Percentiles rank a stretch among this genome's conserved stretches.
Evolutionary conservation across 2,113 vertebrate genomes (phyloP).

Genomic region (Malurus melanocephalus): DNA sequence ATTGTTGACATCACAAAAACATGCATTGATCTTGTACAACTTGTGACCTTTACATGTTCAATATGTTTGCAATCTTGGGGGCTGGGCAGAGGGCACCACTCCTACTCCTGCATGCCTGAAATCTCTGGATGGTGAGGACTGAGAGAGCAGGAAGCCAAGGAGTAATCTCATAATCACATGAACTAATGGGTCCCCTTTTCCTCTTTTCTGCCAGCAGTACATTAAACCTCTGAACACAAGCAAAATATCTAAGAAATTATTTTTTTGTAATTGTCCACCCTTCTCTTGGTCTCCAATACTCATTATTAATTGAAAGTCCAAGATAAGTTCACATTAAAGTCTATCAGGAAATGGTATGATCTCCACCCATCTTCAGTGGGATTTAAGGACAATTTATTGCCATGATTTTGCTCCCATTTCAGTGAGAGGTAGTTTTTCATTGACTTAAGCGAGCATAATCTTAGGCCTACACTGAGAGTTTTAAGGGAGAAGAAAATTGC

Average conservation of each 20-base stretch:
- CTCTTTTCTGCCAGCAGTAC: not conserved
- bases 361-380: slow-evolving; percentile 29
- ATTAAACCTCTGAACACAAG: not conserved
- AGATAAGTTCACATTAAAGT: slow-evolving; percentile 19
- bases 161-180: not conserved
- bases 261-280: not conserved
- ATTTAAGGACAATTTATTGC: not conserved
- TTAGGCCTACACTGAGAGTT: not conserved
- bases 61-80: not conserved
- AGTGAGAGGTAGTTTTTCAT: slow-evolving; percentile 18
- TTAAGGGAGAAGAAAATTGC: not conserved
- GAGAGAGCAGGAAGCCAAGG: not conserved
- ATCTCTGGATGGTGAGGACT: not conserved
- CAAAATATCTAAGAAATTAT: not conserved
- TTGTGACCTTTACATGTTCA: not conserved
- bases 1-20: not conserved
- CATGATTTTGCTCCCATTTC: not conserved
- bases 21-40: not conserved
- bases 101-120: not conserved
- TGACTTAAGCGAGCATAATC: not conserved
- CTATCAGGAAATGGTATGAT: not conserved
- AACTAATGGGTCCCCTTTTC: not conserved
- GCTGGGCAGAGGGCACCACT: not conserved
- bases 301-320: not conserved
- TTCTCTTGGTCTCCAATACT: not conserved